Evolutionary conservation across 1,140 invertebrate genomes (phyloP).

Genomic region (Drosophila arizonae): DNA sequence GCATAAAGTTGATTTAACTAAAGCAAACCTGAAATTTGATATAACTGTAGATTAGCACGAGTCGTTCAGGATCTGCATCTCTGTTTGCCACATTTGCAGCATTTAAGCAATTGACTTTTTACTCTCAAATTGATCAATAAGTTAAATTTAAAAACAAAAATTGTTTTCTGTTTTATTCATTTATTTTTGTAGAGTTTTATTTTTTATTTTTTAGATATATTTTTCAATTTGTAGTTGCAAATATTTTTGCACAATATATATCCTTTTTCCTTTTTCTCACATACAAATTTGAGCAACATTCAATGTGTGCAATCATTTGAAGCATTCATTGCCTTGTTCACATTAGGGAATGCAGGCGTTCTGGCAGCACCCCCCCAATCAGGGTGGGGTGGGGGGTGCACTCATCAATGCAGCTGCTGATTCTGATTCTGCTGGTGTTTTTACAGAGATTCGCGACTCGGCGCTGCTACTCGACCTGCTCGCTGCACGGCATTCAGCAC

Average conservation of each 20-base stretch:
- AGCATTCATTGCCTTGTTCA: background rate
- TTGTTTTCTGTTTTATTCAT: no score
- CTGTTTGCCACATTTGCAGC: background rate
- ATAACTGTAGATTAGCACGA: no score
- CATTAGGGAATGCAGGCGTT: background rate
- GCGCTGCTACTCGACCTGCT: conserved; percentile 88
- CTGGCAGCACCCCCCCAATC: background rate
- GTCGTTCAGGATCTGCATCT: no score
- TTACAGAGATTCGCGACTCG: conserved; percentile 89
- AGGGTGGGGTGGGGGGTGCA: background rate
- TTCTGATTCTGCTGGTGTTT: conserved; percentile 75
- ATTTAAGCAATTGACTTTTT: background rate
- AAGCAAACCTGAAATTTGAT: no score
- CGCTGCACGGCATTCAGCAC: conserved; percentile 86
- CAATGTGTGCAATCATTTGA: background rate
- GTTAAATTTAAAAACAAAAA: no score
- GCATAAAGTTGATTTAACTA: no score
- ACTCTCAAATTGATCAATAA: no score
- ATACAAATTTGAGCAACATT: background rate
- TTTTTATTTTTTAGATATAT: no score
- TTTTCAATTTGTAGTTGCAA: no score
- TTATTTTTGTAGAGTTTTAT: no score
- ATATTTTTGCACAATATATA: conserved; percentile 11
- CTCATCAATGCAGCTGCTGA: conserved; percentile 43
- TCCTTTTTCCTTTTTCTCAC: no score